Conservation (phyloP, 1,140 invertebrate species). For the Andricus grossulariae region DNA sequence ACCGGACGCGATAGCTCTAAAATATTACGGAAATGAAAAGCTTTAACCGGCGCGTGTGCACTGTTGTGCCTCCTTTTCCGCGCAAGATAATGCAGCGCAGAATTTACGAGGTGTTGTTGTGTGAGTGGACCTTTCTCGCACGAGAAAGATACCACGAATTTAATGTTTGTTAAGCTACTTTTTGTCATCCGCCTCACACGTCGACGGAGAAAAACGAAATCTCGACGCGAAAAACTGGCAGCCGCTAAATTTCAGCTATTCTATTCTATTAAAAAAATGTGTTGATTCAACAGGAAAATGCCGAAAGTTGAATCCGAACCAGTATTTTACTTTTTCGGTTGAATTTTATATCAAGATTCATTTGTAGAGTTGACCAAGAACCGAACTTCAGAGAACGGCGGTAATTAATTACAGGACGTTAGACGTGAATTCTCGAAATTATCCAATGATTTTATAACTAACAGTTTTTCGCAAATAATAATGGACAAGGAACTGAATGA, state of each 20-base stretch:
- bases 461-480: too few relatives aligned
- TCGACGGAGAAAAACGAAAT: constrained; percentile 26
- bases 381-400: too few relatives aligned
- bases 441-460: neutral
- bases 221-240: neutral
- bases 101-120: constrained; percentile 71
- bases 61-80: constrained; percentile 70
- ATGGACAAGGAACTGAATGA: too few relatives aligned
- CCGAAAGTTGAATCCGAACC: constrained; percentile 5
- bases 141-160: constrained; percentile 67
- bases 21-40: constrained; percentile 75
- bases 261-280: constrained; percentile 18
- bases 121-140: constrained; percentile 63
- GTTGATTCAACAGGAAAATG: constrained; percentile 23
- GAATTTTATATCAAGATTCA: constrained; percentile 38
- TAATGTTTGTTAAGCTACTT: constrained; percentile 62
- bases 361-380: neutral
- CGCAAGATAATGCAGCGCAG: constrained; percentile 70
- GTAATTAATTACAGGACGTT: too few relatives aligned
- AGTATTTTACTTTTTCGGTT: neutral
- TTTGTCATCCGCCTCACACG: constrained; percentile 43
- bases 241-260: constrained; percentile 17
- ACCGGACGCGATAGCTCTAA: constrained; percentile 72
- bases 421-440: neutral
- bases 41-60: constrained; percentile 66